Evolutionary conservation across 92 coral and sea anemone species (phyloP).

Genomic region (Diadumene lineata): DNA sequence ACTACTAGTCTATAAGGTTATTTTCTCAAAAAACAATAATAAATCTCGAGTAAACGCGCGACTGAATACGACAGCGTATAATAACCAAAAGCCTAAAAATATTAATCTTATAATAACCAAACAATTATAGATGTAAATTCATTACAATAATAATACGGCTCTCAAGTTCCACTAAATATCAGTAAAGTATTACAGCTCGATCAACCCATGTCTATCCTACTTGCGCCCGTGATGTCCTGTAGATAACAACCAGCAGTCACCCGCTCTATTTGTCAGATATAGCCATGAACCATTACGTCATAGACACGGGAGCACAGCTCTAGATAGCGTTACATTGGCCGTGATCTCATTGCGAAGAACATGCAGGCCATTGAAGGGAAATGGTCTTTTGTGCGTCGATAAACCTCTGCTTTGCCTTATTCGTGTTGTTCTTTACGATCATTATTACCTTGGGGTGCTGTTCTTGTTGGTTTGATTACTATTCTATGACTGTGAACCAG

Average conservation of each 20-base stretch:
- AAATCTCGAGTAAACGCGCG: too few species aligned
- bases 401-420: conserved; percentile 93
- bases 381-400: conserved; percentile 99
- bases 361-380: conserved; percentile 71
- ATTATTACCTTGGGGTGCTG: conserved; percentile 95
- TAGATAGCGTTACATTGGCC: conserved; percentile 19
- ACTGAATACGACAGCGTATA: too few species aligned
- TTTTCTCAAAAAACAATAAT: too few species aligned
- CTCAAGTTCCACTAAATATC: too few species aligned
- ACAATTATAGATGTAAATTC: too few species aligned
- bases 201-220: too few species aligned
- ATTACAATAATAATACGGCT: too few species aligned
- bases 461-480: conserved; percentile 98
- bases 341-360: conserved; percentile 57
- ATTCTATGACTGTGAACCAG: conserved; percentile 70
- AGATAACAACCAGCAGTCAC: conserved; percentile 37
- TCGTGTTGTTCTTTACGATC: conserved; percentile 87
- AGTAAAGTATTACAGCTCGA: too few species aligned
- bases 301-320: conserved; percentile 3
- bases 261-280: conserved; percentile 21
- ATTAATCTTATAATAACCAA: too few species aligned
- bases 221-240: conserved; percentile 6
- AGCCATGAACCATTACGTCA: conserved; percentile 52
- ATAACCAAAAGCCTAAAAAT: too few species aligned
- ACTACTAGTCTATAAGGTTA: too few species aligned